Base-by-base conservation (phyloP, 1,140 invertebrate species). In the Sipha flava region DNA sequence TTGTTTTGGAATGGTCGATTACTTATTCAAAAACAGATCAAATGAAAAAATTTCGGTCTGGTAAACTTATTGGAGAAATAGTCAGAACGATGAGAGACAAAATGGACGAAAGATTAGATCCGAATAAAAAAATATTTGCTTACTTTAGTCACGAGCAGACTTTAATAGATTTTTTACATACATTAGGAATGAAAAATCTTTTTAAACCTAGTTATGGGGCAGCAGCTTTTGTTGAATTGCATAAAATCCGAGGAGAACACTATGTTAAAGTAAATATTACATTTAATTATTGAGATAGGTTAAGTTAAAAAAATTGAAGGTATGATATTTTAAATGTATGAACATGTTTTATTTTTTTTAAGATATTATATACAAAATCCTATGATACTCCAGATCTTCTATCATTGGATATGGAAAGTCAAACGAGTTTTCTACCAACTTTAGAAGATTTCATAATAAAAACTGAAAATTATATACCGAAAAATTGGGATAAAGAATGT, bases 401-500 rank as follows among this genome's bases (percentile, higher is more conserved):
- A 43, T 40, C 73, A 10, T 43, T 77, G 43, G 73, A 77, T 18
- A 57, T 57, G 49, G 52, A 59, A 59, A 26, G 23, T 18, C 73
- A 77, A 43, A 77, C 52, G 6, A 77, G 7, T 26, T 77, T 77
- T 77, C 59, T 77, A 59, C 73, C 73, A 59, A 77, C 73, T 14
- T 29, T 77, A 9, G 73, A 77, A 77, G 73, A 77, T 40, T 77
- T 77, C 18, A 77, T 57, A 57, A 57, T 77, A 18, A 18, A 21
- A 37, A 77, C 73, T 1, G 73, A 57, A 77, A 77, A 77, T 59
- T 77, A 77, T 43, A 52, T 77, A 43, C 73, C 73, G n/a, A 57
- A 77, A 59, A 77, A 59, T 26, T 77, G 73, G 73, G 73, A 77
- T 43, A 77, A 77, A 40, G 73, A 77, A 37, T 77, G 73, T 18